These are phyloP conservation scores for Hipparchia sbordonii DNA, from an alignment of 2,888 invertebrate species.

Conservation along the genomic window DNA sequence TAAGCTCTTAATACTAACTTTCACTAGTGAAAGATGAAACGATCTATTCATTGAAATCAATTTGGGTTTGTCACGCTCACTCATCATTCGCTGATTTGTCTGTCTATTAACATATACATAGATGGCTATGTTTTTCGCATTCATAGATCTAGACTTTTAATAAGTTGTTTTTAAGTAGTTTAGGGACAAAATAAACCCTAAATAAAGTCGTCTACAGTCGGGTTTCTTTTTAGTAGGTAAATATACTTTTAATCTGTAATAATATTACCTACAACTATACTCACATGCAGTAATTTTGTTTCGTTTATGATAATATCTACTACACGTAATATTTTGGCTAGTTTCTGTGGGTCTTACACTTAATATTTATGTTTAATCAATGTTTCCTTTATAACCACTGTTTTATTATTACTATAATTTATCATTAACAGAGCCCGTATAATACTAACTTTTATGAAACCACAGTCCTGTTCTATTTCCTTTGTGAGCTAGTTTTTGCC, in stretches of 20 bases:
- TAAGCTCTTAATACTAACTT: conserved; percentile 40
- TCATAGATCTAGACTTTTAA: neutral
- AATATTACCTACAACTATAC: neutral
- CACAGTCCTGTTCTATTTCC: conserved; percentile 22
- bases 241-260: neutral
- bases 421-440: conserved; percentile 1
- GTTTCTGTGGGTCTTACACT: too few relatives aligned
- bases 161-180: neutral
- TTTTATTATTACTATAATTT: neutral
- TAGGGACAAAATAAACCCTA: neutral
- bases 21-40: conserved; percentile 42
- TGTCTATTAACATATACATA: conserved; percentile 13
- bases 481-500: conserved; percentile 20
- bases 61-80: conserved; percentile 36
- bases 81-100: conserved; percentile 29
- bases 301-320: too few relatives aligned
- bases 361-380: neutral
- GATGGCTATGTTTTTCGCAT: neutral
- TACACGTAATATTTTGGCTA: too few relatives aligned
- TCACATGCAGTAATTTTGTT: too few relatives aligned
- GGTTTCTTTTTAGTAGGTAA: too few relatives aligned
- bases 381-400: neutral
- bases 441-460: conserved; percentile 7
- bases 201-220: neutral
- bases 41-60: conserved; percentile 39